phyloP scores from a whole-genome alignment of 2,113 vertebrate species.

The Tetrao urogallus region DNA sequence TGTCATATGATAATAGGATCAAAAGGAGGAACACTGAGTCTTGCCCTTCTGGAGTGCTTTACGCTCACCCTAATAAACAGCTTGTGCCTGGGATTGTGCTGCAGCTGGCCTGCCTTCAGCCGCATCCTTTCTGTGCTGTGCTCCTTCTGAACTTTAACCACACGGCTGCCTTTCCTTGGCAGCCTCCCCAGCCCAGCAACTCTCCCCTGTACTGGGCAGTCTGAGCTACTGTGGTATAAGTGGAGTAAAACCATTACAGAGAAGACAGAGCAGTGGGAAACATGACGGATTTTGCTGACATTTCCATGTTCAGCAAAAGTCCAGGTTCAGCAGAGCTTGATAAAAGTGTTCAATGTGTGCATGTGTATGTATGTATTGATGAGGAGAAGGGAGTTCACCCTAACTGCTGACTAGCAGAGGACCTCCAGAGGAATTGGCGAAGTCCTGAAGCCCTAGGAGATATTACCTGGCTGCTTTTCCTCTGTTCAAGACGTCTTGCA shows the following conservation, averaged over 20 bases:
- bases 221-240: not conserved
- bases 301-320: not conserved
- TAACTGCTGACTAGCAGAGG: fast-evolving
- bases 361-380: fast-evolving
- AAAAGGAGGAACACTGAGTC: slow-evolving; percentile 59
- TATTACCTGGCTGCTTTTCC: not conserved
- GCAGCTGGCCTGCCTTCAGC: slow-evolving; percentile 54
- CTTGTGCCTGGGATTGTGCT: slow-evolving; percentile 61
- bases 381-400: not conserved
- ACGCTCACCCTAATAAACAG: slow-evolving; percentile 54
- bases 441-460: not conserved
- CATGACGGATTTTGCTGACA: fast-evolving
- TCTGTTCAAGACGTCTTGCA: not conserved
- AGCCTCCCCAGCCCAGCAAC: not conserved
- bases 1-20: slow-evolving; percentile 74
- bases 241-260: not conserved
- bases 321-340: not conserved
- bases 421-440: not conserved
- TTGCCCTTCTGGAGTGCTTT: slow-evolving; percentile 68
- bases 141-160: not conserved
- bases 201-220: not conserved
- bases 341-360: not conserved
- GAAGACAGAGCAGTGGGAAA: not conserved
- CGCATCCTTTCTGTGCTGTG: not conserved
- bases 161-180: not conserved